Percentiles rank a stretch among this genome's conserved stretches.
These are phyloP conservation scores for Pipistrellus pygmaeus DNA, from an alignment of 2,797 vertebrate genomes.

Conservation along the genomic window DNA sequence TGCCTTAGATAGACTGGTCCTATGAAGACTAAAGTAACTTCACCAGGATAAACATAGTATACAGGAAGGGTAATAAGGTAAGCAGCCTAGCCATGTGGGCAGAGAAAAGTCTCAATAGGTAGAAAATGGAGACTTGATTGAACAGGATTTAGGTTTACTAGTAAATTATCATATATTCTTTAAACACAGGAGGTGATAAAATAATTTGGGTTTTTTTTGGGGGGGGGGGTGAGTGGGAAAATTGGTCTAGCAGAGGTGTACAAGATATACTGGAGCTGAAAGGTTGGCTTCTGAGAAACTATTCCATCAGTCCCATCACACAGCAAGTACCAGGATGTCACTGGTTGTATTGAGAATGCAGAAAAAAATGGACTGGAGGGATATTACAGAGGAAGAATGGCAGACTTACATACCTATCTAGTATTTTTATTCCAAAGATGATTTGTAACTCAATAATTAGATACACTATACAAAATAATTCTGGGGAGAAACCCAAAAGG, in stretches of 20 bases:
- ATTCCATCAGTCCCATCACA: not conserved
- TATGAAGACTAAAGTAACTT: not conserved
- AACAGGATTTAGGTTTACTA: conserved; percentile 14
- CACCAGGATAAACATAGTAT: not conserved
- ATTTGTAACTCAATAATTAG: conserved; percentile 8
- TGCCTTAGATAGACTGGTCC: too few relatives aligned
- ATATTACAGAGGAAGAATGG: not conserved
- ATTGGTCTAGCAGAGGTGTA: not conserved
- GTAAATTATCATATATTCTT: conserved; percentile 7
- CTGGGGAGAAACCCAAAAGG: not conserved
- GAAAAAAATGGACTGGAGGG: not conserved
- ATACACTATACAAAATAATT: conserved; percentile 7
- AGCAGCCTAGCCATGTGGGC: not conserved
- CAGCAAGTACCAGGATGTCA: not conserved
- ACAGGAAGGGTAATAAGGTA: not conserved
- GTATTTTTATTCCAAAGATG: not conserved
- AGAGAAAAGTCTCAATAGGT: conserved; percentile 6
- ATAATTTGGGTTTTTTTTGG: not conserved
- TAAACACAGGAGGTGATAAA: not conserved
- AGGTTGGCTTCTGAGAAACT: not conserved
- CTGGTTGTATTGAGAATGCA: not conserved
- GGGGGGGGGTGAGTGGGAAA: too few relatives aligned
- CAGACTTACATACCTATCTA: not conserved
- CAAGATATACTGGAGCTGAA: not conserved
- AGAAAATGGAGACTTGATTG: conserved; percentile 1